Base-by-base conservation (phyloP, 2,113 vertebrate species). In the Epinephelus lanceolatus region DNA sequence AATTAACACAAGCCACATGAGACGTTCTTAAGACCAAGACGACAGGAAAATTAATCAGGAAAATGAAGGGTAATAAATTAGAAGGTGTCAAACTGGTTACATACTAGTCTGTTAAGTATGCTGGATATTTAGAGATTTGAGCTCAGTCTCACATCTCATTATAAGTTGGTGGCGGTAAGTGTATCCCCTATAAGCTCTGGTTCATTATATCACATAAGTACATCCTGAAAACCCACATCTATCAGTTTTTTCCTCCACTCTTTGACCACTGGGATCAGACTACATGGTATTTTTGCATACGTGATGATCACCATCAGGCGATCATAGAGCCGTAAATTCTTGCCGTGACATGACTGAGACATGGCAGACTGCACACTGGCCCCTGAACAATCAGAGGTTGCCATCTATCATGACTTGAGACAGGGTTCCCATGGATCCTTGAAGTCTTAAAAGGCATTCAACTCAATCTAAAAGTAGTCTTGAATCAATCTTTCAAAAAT, bases 41-140 rank as follows among this genome's bases (percentile, higher is more conserved):
- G 84, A 85, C 72, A 70, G 83, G 57, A 86, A 86, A 88, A 91
- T 87, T 52, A 89, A 93, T 90, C 83, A 80, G 81, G 51, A 53
- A 84, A 88, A 88, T 81, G 71, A 81, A 76, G 80, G 86, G 78
- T 83, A 80, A 40, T 73, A 71, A 88, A 76, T 87, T 78, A 66
- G 59, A 76, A 66, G 76, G 85, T 85, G 83, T 85, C 85, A 80
- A 63, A 87, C 49, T 63, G 51, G 68, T 71, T 53, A 78, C 65
- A 75, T 42, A 40, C 53, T 67, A 30, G 60, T 82, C 63, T 76
- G 74, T 83, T 76, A 84, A 88, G 52, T 72, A 25, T 73, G 67
- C 42, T 62, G 68, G 53, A 51, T 73, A 40, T 52, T 25, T 15
- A 30, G 57, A 67, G 42, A 79, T 56, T 66, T 75, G 27, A 56